phyloP scores from a whole-genome alignment of 2,888 invertebrate genomes.

The Oscheius sp. region DNA sequence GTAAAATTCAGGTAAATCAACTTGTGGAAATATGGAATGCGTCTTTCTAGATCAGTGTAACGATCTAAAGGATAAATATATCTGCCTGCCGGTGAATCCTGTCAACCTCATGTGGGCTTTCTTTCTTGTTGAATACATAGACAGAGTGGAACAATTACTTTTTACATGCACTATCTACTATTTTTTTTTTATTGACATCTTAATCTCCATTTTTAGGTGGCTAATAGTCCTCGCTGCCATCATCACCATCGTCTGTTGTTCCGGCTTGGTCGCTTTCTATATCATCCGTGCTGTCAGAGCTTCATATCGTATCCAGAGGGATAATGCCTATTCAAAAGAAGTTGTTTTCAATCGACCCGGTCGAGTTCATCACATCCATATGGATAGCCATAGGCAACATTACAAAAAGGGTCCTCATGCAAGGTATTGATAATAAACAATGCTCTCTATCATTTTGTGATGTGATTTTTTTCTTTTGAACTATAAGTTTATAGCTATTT shows the following conservation, averaged over 20 bases:
- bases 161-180: background rate
- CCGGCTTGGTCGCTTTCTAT: constrained; percentile 61
- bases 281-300: constrained; percentile 55
- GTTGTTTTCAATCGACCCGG: constrained; percentile 47
- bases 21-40: constrained; percentile 62
- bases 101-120: constrained; percentile 44
- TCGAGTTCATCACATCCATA: constrained; percentile 51
- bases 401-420: constrained; percentile 24
- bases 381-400: background rate
- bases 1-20: constrained; percentile 44
- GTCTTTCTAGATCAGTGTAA: constrained; percentile 62
- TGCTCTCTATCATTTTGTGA: too few relatives aligned
- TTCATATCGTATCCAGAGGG: constrained; percentile 49
- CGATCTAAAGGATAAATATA: constrained; percentile 46
- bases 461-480: too few relatives aligned
- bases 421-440: too few relatives aligned
- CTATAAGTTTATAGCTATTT: too few relatives aligned
- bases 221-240: constrained; percentile 56
- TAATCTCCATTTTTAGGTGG: constrained; percentile 48
- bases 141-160: too few relatives aligned
- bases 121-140: background rate
- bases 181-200: constrained; percentile 36
- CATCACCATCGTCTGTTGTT: constrained; percentile 56
- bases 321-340: constrained; percentile 40
- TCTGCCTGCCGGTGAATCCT: constrained; percentile 59